These are phyloP conservation scores for Axinella damicornis DNA, from an alignment of 37 sponge, comb jelly and placozoan species.

Conservation along the genomic window DNA sequence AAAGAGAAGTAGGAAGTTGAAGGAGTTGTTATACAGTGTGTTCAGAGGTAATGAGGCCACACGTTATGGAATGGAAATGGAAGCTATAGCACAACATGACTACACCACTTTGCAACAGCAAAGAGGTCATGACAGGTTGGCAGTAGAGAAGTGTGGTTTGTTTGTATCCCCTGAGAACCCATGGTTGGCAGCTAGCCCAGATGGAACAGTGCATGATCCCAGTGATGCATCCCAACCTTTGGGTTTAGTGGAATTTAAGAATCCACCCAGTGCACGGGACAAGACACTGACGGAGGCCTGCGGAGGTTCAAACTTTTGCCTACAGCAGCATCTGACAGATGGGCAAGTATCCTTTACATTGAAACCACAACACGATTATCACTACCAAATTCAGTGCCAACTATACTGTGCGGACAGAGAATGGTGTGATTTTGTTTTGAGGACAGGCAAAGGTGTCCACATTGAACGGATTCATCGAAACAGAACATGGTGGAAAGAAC, in stretches of 20 bases:
- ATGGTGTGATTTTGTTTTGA: constrained; percentile 62
- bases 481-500: constrained; percentile 19
- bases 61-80: constrained; percentile 35
- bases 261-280: constrained; percentile 23
- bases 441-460: constrained; percentile 42
- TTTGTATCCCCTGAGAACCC: constrained; percentile 7
- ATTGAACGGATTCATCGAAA: constrained; percentile 55
- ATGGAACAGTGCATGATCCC: constrained; percentile 29
- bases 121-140: constrained; percentile 16
- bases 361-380: constrained; percentile 46
- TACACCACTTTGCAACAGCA: constrained; percentile 10
- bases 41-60: constrained; percentile 55
- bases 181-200: constrained; percentile 56
- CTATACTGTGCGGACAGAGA: constrained; percentile 36
- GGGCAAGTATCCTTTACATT: background rate
- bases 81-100: background rate
- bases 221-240: constrained; percentile 14
- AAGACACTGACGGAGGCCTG: constrained; percentile 16
- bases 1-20: constrained; percentile 16
- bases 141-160: constrained; percentile 7
- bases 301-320: background rate
- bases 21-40: constrained; percentile 46
- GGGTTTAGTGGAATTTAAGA: constrained; percentile 48
- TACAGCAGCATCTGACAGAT: background rate
- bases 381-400: constrained; percentile 46